Conservation (phyloP, 2,797 vertebrate genomes). For the Toxotes lorentzi region DNA sequence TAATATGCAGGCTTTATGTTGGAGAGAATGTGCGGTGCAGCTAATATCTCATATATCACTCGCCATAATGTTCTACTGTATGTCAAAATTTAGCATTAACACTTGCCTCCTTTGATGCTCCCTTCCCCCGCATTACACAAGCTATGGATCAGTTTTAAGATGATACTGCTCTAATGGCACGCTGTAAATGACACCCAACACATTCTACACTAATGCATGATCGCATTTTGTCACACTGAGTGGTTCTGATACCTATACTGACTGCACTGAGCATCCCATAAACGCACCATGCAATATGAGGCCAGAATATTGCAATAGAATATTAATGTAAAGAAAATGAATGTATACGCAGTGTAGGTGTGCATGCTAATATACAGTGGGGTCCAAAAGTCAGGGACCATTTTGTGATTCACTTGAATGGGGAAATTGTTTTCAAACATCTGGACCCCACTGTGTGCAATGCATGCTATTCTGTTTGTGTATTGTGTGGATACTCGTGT, state of each 20-base stretch:
- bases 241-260: slow-evolving; percentile 16
- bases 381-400: too few relatives aligned
- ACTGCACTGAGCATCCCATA: slow-evolving; percentile 31
- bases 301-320: neutral
- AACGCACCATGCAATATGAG: slow-evolving; percentile 22
- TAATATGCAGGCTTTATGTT: slow-evolving; percentile 29
- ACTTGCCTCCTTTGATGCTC: slow-evolving; percentile 45
- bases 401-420: too few relatives aligned
- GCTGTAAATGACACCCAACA: slow-evolving; percentile 44
- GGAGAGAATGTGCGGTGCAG: neutral
- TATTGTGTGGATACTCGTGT: neutral
- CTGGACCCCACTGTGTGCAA: too few relatives aligned
- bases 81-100: slow-evolving; percentile 45
- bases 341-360: neutral
- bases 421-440: too few relatives aligned
- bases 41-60: slow-evolving; percentile 36
- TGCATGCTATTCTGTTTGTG: neutral
- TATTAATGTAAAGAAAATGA: slow-evolving; percentile 35
- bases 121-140: slow-evolving; percentile 24
- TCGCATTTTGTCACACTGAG: slow-evolving; percentile 16
- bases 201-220: slow-evolving; percentile 18
- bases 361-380: neutral
- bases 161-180: neutral
- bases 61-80: slow-evolving; percentile 27
- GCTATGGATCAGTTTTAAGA: slow-evolving; percentile 44